These are phyloP conservation scores for Nanorana parkeri DNA, from an alignment of 2,113 vertebrate species.

Conservation along the genomic window DNA sequence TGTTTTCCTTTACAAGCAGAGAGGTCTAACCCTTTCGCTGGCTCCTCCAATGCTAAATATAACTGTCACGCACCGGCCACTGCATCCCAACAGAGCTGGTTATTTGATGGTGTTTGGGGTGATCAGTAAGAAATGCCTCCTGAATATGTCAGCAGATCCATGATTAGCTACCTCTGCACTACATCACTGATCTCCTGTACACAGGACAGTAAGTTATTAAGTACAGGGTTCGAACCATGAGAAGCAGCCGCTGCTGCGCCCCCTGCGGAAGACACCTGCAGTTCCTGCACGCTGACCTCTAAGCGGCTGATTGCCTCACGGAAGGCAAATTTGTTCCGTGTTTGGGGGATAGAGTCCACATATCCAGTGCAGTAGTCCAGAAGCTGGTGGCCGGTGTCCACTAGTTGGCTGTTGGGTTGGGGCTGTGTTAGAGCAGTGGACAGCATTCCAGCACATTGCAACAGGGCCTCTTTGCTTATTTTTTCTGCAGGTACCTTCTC, in stretches of 20 bases:
- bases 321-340: slow-evolving; percentile 97
- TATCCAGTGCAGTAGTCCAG: slow-evolving; percentile 97
- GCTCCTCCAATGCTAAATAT: slow-evolving; percentile 16
- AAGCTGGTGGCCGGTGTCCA: slow-evolving; percentile 96
- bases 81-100: slow-evolving; percentile 17
- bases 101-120: neutral
- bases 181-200: slow-evolving; percentile 98
- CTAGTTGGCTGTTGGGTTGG: slow-evolving; percentile 89
- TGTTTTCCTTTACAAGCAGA: neutral
- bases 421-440: slow-evolving; percentile 87
- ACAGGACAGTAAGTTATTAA: slow-evolving; percentile 94
- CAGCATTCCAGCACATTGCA: slow-evolving; percentile 90
- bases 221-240: slow-evolving; percentile 81
- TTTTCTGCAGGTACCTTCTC: slow-evolving; percentile 88
- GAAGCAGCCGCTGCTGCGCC: slow-evolving; percentile 62
- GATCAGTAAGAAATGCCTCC: neutral
- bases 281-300: slow-evolving; percentile 94
- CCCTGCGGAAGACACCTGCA: slow-evolving; percentile 88
- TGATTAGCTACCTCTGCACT: slow-evolving; percentile 95
- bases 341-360: slow-evolving; percentile 97
- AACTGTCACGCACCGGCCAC: slow-evolving; percentile 20
- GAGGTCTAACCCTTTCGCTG: neutral
- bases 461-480: slow-evolving; percentile 90
- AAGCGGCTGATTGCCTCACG: slow-evolving; percentile 95
- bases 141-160: neutral